phyloP scores from a whole-genome alignment of 2,797 vertebrate species.

The Microcaecilia unicolor region DNA sequence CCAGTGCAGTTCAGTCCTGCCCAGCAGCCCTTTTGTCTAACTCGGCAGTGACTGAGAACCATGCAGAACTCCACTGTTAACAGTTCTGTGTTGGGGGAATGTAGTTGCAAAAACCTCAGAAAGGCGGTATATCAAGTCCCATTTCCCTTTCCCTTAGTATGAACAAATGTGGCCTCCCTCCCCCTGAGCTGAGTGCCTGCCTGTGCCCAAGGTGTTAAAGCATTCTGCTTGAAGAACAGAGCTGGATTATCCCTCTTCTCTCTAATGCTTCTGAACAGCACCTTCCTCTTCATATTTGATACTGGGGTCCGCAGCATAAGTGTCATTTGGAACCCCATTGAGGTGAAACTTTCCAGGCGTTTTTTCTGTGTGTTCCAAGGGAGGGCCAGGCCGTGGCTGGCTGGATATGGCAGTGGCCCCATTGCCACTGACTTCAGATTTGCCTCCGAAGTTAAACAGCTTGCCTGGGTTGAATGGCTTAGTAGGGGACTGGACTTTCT shows the following conservation, averaged over 20 bases:
- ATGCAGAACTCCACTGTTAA: no score
- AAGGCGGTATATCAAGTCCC: no score
- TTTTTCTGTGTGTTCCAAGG: constrained; percentile 47
- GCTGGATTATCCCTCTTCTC: neutral
- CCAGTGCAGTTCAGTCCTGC: no score
- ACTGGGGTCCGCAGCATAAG: no score
- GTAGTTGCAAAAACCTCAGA: no score
- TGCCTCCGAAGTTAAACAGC: constrained; percentile 83
- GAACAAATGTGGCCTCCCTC: no score
- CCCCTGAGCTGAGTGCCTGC: no score
- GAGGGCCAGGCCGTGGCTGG: constrained; percentile 54
- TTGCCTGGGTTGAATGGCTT: constrained; percentile 93
- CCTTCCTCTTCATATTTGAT: constrained; percentile 56
- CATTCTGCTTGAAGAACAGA: neutral
- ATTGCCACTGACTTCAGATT: constrained; percentile 48
- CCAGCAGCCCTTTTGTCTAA: no score
- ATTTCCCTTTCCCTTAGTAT: no score
- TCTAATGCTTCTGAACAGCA: constrained; percentile 66
- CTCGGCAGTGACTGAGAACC: no score
- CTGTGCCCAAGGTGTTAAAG: no score
- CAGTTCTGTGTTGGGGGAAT: no score
- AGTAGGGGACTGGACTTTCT: constrained; percentile 84
- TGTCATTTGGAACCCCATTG: constrained; percentile 66
- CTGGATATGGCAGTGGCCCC: constrained; percentile 14
- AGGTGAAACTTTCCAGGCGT: constrained; percentile 68